phyloP scores from a whole-genome alignment of 2,888 invertebrate genomes.

The Rhagonycha lutea region DNA sequence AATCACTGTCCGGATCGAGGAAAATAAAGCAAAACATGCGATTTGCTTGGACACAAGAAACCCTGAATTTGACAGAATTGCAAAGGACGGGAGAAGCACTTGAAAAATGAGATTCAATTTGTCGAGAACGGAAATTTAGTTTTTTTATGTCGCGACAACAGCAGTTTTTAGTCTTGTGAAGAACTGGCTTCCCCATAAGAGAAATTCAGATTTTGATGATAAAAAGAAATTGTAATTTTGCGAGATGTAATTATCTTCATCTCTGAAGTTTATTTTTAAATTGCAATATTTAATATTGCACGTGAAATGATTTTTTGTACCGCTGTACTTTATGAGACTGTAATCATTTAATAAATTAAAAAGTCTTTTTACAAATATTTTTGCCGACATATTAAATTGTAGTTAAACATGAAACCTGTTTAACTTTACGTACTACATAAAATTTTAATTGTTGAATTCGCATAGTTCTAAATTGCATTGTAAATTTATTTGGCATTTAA shows the following conservation, averaged over 20 bases:
- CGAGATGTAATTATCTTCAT: not conserved
- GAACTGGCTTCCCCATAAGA: not conserved
- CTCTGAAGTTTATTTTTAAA: not conserved
- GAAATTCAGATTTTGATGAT: not conserved
- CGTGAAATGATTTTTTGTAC: not conserved
- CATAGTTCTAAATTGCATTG: not conserved
- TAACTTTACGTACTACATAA: not conserved
- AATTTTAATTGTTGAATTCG: not conserved
- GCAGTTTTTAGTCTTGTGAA: slow-evolving; percentile 25
- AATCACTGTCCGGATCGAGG: not conserved
- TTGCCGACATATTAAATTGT: not conserved
- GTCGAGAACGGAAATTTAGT: slow-evolving; percentile 44
- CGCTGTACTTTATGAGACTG: not conserved
- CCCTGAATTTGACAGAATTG: slow-evolving; percentile 5
- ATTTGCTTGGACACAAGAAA: slow-evolving; percentile 7
- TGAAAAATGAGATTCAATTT: slow-evolving; percentile 47
- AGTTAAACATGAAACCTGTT: not conserved
- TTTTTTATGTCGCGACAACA: slow-evolving; percentile 37
- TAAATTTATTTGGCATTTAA: not conserved
- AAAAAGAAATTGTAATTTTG: not conserved
- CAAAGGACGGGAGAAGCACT: slow-evolving; percentile 32
- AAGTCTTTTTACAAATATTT: not conserved
- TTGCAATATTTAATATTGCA: not conserved
- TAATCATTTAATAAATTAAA: not conserved
- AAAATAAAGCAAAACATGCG: slow-evolving; percentile 8